phyloP scores from a whole-genome alignment of 2,113 vertebrate genomes.

The Saccopteryx bilineata region DNA sequence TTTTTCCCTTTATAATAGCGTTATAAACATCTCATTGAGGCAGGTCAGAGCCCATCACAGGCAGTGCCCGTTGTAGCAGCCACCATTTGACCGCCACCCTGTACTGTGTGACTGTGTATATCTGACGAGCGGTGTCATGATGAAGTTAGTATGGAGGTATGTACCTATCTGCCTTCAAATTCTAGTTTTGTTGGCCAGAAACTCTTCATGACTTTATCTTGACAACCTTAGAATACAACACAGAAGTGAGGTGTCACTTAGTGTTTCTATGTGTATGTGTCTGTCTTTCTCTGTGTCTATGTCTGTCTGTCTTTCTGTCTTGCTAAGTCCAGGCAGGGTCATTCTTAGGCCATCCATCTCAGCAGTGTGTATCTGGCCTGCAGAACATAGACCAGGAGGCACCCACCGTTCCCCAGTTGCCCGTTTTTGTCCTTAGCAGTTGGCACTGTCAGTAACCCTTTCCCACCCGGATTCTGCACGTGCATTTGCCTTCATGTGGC shows the following conservation, averaged over 20 bases:
- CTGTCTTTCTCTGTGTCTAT: not conserved
- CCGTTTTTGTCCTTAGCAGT: not conserved
- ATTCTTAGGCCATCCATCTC: not conserved
- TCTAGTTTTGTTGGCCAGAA: not conserved
- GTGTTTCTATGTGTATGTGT: not conserved
- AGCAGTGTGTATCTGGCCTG: not conserved
- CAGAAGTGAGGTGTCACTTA: not conserved
- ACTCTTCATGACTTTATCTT: not conserved
- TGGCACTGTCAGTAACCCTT: not conserved
- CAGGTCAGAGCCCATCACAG: not conserved
- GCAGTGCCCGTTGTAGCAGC: constrained; percentile 10
- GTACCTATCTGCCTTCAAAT: constrained; percentile 22
- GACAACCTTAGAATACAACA: not conserved
- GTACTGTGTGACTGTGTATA: not conserved
- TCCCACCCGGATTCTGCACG: not conserved
- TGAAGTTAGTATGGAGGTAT: not conserved
- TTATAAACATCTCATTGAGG: constrained; percentile 50
- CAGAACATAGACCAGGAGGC: not conserved
- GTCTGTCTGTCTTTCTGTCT: not conserved
- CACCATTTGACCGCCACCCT: constrained; percentile 31
- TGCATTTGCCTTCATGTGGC: not conserved
- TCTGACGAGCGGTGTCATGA: not conserved
- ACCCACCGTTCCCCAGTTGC: not conserved
- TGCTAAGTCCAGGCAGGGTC: not conserved
- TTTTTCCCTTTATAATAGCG: constrained; percentile 44